Conservation (phyloP, 2,888 invertebrate species). For the Caprella mutica region DNA sequence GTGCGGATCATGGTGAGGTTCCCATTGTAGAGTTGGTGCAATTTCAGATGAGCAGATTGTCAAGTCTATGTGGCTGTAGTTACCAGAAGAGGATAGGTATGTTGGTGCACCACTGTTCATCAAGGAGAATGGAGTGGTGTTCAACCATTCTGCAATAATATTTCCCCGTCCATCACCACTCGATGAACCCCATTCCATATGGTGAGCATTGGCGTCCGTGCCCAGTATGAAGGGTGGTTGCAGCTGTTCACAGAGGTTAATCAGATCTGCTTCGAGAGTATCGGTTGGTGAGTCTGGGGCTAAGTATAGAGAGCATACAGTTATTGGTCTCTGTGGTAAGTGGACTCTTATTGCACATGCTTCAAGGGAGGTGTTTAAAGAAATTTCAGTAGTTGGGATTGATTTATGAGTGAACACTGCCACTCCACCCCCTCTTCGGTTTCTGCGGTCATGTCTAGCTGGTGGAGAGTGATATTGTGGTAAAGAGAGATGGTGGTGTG, state of each 20-base stretch:
- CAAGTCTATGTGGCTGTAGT: neutral
- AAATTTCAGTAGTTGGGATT: neutral
- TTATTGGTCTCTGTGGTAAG: neutral
- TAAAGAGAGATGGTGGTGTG: neutral
- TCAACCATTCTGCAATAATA: neutral
- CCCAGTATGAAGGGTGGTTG: neutral
- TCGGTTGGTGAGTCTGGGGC: neutral
- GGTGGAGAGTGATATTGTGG: neutral
- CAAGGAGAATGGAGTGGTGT: neutral
- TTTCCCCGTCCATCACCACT: neutral
- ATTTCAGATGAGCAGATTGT: neutral
- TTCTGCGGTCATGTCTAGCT: neutral
- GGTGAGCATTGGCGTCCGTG: neutral
- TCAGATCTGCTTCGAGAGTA: too few species aligned
- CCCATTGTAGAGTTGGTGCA: neutral
- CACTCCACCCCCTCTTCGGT: neutral
- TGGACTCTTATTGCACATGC: neutral
- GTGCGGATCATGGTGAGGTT: neutral
- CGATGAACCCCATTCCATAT: neutral
- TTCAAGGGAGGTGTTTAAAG: neutral
- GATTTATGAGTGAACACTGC: neutral
- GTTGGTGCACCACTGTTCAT: neutral
- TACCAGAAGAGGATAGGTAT: neutral
- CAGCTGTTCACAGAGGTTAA: too few species aligned
- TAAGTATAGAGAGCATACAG: neutral